Base-by-base conservation (phyloP, 2,113 vertebrate genomes). In the Stegostoma tigrinum region DNA sequence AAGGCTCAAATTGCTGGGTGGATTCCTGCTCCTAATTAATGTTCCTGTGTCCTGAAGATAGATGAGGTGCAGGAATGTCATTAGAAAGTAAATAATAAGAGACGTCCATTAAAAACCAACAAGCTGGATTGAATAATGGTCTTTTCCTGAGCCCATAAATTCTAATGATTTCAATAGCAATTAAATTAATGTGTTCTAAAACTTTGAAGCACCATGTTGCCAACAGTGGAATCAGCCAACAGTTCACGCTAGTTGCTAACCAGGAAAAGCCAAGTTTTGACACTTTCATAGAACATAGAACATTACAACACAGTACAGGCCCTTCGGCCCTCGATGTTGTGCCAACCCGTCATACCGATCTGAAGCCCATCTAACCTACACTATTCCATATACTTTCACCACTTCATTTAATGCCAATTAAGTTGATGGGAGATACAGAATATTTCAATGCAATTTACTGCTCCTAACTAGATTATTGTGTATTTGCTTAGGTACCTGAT, bases 401-500 rank as follows among this genome's bases (percentile, higher is more conserved):
- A 93, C 38, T 15, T 38, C 34, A n/a, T n/a, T 91, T 64, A 91
- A 91, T 90, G 27, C 52, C 61, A 91, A 64, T 5, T 7, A 34
- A 34, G 6, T 66, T 38, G 34, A 66, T 38, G 55, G 89, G n/a
- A 93, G 89, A 66, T 83, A 5, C 17, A 21, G 61, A n/a, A 38
- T 61, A 61, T 93, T 66, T 93, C 89, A 93, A 10, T 38, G 38
- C 38, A 94, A 30, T 72, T 70, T 45, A 45, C 42, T 95, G 42
- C 48, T 30, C 24, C 68, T 95, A 95, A 95, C 94, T 48, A 0
- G 8, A 48, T 27, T 95, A 3, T 95, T 75, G 45, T 72, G 45
- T 30, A 34, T 95, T 95, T 45, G 38, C 0, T 0, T 96, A 99
- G 99, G 97, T 99, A 99, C 96, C 98, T 99, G 96, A 99, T 99